Evolutionary conservation across 2,113 vertebrate genomes (phyloP).

Genomic region (Pseudorasbora parva): DNA sequence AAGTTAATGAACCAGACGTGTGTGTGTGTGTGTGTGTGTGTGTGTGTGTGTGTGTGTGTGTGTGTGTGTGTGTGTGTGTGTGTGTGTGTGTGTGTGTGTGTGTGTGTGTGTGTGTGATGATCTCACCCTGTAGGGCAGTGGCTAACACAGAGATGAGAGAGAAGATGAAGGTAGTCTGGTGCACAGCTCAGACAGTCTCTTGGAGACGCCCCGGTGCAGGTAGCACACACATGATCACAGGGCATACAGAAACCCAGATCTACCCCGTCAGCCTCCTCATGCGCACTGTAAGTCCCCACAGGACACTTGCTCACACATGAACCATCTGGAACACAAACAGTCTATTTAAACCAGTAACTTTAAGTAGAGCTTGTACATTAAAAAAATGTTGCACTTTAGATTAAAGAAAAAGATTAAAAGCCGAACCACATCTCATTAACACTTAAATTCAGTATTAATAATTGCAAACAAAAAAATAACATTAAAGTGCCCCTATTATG

Average conservation of each 20-base stretch:
- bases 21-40: too few species aligned
- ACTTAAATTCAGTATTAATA: not conserved
- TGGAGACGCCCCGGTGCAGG: constrained; percentile 70
- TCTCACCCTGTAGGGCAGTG: constrained; percentile 78
- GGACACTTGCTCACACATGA: constrained; percentile 74
- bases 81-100: not conserved
- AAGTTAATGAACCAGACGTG: too few species aligned
- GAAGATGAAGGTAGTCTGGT: constrained; percentile 69
- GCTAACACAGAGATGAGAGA: constrained; percentile 71
- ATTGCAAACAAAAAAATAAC: not conserved
- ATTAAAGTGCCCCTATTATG: too few species aligned
- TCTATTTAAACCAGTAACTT: not conserved
- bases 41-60: too few species aligned
- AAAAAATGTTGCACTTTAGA: not conserved
- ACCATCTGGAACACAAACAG: constrained; percentile 64
- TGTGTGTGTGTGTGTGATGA: not conserved
- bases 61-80: too few species aligned
- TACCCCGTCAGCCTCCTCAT: constrained; percentile 71
- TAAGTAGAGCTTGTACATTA: not conserved
- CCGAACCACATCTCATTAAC: not conserved
- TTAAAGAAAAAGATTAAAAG: not conserved
- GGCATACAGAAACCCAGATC: constrained; percentile 74
- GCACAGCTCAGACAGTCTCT: constrained; percentile 77
- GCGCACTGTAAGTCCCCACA: constrained; percentile 65
- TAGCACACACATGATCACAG: constrained; percentile 73